Conservation (phyloP, 2,797 vertebrate species). For the Sebastolobus alascanus region DNA sequence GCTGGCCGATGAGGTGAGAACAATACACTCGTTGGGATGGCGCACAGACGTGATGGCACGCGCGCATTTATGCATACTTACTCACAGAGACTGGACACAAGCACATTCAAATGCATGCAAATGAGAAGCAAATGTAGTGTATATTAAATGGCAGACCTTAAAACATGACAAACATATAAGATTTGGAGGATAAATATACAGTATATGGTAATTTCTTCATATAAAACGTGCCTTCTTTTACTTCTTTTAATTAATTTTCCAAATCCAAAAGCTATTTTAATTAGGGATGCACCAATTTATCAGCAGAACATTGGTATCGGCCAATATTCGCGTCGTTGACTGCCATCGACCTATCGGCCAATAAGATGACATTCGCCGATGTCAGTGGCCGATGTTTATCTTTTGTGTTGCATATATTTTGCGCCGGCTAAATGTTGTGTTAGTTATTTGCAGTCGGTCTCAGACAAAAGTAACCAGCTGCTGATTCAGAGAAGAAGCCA, state of each 20-base stretch:
- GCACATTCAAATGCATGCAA: background rate
- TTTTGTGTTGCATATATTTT: too few relatives aligned
- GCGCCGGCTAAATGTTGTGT: too few relatives aligned
- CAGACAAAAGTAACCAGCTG: too few relatives aligned
- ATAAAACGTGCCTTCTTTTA: background rate
- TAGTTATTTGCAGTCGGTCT: too few relatives aligned
- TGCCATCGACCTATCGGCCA: too few relatives aligned
- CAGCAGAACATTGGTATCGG: too few relatives aligned
- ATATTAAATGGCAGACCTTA: background rate
- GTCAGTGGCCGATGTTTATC: too few relatives aligned
- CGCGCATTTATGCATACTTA: background rate
- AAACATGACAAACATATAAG: background rate
- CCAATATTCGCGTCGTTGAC: too few relatives aligned
- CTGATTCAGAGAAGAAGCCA: too few relatives aligned
- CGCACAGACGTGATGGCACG: background rate
- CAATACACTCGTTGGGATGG: background rate
- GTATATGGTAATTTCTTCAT: background rate
- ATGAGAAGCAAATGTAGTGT: background rate
- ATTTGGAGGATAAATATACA: background rate
- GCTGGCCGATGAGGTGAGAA: constrained; percentile 96
- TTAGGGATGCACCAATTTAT: too few relatives aligned
- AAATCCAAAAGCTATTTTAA: background rate
- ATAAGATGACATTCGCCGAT: too few relatives aligned
- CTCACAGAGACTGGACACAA: background rate
- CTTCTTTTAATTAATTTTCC: background rate